phyloP scores from a whole-genome alignment of 2,113 vertebrate genomes.

The Nasalis larvatus region DNA sequence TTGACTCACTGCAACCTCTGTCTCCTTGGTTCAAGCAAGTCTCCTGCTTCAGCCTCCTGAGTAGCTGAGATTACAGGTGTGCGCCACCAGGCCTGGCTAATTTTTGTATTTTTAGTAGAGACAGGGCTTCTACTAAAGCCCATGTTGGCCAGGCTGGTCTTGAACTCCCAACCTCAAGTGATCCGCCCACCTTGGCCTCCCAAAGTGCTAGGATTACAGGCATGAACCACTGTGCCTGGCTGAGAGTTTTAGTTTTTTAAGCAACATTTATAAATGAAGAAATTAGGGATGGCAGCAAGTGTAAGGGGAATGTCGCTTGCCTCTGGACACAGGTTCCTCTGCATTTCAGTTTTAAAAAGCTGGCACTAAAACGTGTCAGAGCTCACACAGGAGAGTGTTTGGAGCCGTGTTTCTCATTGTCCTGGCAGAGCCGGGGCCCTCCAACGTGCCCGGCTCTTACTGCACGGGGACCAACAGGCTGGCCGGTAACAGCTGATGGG shows the following conservation, averaged over 20 bases:
- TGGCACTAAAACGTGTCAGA: constrained; percentile 53
- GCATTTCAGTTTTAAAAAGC: neutral
- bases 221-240: too few species aligned
- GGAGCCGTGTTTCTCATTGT: neutral
- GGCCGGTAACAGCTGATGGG: neutral
- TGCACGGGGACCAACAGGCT: neutral
- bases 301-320: constrained; percentile 11
- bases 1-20: too few species aligned
- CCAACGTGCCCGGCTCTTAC: neutral
- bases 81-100: too few species aligned
- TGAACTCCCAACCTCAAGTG: too few species aligned
- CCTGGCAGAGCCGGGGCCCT: neutral
- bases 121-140: too few species aligned
- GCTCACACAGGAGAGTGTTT: neutral
- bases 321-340: constrained; percentile 32
- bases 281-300: constrained; percentile 8
- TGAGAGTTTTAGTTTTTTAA: constrained; percentile 36
- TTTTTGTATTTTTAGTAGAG: too few species aligned
- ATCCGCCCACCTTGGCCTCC: too few species aligned
- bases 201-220: too few species aligned
- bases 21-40: too few species aligned
- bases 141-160: too few species aligned
- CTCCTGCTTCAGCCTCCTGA: too few species aligned
- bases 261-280: constrained; percentile 40
- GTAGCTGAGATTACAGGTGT: too few species aligned